Conservation (phyloP, 2,797 vertebrate genomes). For the Chaetodon trifasciatus region DNA sequence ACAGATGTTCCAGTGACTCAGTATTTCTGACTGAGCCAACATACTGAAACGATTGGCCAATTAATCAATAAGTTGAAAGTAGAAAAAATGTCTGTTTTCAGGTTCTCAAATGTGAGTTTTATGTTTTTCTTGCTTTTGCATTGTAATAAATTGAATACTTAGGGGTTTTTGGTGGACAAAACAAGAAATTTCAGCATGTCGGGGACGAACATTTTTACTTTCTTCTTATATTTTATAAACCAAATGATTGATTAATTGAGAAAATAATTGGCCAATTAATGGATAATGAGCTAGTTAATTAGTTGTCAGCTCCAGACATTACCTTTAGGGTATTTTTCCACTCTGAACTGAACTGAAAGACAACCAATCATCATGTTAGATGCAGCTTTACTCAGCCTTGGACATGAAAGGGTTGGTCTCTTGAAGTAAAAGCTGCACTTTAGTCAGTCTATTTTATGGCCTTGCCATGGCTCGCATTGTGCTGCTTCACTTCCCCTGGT, state of each 20-base stretch:
- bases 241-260: not conserved
- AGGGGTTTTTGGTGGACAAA: not conserved
- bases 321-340: no score
- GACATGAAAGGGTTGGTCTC: constrained; percentile 55
- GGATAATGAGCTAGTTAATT: no score
- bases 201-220: not conserved
- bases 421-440: constrained; percentile 64
- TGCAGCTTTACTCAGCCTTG: constrained; percentile 3
- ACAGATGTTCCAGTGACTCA: constrained; percentile 12
- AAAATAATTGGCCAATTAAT: not conserved
- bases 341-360: not conserved
- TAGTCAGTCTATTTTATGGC: constrained; percentile 69
- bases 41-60: not conserved
- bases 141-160: not conserved
- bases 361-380: not conserved
- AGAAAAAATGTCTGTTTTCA: no score
- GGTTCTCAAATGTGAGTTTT: not conserved
- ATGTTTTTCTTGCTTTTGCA: not conserved
- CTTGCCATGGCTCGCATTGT: constrained; percentile 51
- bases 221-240: not conserved
- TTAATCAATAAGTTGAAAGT: not conserved
- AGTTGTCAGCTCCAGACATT: no score
- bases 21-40: not conserved
- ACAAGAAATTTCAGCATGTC: not conserved
- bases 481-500: constrained; percentile 68